These are phyloP conservation scores for Cotesia vestalis DNA, from an alignment of 1,140 invertebrate species.

Conservation along the genomic window DNA sequence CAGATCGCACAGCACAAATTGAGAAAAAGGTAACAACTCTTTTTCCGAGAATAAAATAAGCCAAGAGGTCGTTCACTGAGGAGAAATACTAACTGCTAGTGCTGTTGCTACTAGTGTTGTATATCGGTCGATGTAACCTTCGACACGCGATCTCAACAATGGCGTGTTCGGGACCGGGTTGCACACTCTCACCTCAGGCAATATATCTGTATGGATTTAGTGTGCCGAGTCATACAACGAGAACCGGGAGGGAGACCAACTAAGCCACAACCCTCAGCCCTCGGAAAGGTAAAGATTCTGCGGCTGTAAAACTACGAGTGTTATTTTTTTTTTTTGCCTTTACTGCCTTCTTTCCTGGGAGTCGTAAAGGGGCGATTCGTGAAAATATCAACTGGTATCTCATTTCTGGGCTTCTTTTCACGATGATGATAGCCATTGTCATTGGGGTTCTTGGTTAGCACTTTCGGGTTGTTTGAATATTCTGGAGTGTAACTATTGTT, in stretches of 20 bases:
- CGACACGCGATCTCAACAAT: slow-evolving; percentile 55
- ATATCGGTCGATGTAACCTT: slow-evolving; percentile 56
- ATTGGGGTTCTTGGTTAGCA: no score
- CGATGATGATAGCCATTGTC: no score
- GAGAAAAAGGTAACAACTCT: slow-evolving; percentile 12
- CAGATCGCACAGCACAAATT: slow-evolving; percentile 1
- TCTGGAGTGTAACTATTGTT: no score
- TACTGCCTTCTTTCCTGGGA: neutral
- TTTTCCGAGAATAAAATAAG: slow-evolving; percentile 8
- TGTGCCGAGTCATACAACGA: no score
- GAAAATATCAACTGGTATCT: slow-evolving; percentile 16
- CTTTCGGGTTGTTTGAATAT: no score
- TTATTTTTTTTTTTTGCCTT: slow-evolving; percentile 43
- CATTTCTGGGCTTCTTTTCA: neutral
- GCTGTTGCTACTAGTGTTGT: no score
- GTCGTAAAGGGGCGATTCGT: slow-evolving; percentile 34
- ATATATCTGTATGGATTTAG: no score
- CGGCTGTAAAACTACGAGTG: slow-evolving; percentile 43
- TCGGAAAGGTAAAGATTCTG: neutral
- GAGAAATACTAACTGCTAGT: slow-evolving; percentile 6
- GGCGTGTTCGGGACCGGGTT: slow-evolving; percentile 31
- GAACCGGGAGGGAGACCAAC: slow-evolving; percentile 24
- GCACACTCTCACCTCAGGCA: neutral
- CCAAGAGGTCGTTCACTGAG: slow-evolving; percentile 15
- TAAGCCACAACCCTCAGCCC: slow-evolving; percentile 33